Evolutionary conservation across 2,113 vertebrate genomes (phyloP).

Genomic region (Porphyrio hochstetteri): DNA sequence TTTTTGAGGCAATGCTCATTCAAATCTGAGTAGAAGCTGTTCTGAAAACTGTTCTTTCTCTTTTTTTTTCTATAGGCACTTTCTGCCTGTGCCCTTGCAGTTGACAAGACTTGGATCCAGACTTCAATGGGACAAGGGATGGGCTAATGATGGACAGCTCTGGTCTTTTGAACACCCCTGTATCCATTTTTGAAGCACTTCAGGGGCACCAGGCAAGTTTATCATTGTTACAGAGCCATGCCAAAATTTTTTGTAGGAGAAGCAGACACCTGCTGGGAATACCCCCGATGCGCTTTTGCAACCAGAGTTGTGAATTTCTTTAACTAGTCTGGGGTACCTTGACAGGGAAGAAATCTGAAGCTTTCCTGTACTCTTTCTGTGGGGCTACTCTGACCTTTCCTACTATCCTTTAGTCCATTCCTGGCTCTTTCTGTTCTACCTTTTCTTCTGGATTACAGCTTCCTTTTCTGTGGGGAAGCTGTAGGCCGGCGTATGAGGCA

Average conservation of each 20-base stretch:
- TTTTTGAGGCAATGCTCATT: neutral
- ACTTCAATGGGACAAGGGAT: neutral
- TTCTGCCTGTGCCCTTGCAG: neutral
- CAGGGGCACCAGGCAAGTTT: neutral
- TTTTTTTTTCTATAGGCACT: neutral
- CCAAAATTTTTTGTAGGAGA: neutral
- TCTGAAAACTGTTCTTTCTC: neutral
- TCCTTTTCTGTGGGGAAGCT: neutral
- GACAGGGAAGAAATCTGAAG: neutral
- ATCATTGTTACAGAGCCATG: neutral
- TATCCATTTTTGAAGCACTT: neutral
- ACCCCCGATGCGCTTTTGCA: fast-evolving
- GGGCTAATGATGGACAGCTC: neutral
- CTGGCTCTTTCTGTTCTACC: neutral
- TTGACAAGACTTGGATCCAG: neutral
- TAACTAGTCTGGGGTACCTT: neutral
- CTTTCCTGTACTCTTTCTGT: neutral
- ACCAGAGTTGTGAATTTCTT: neutral
- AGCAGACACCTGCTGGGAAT: neutral
- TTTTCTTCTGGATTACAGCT: neutral
- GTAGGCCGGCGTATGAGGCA: neutral
- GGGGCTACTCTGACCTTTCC: neutral
- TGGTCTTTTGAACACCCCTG: neutral
- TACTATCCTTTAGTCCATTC: neutral
- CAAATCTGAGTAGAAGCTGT: neutral